Evolutionary conservation across 2,888 invertebrate species (phyloP).

Genomic region (Sesia apiformis): DNA sequence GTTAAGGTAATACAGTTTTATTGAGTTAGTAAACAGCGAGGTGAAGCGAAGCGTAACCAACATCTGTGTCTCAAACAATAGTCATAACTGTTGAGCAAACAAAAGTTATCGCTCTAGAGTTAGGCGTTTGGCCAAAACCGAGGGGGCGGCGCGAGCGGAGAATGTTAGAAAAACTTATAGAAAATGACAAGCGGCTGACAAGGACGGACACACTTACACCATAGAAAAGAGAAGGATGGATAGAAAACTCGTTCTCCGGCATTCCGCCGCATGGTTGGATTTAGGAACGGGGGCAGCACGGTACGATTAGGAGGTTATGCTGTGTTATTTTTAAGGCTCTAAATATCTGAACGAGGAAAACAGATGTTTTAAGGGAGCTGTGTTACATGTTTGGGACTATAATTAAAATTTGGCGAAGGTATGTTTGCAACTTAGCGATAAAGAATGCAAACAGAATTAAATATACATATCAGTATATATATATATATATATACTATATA

Average conservation of each 20-base stretch:
- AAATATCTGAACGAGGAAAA: constrained; percentile 19
- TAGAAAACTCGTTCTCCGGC: constrained; percentile 69
- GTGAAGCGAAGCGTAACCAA: constrained; percentile 56
- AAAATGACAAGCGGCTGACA: constrained; percentile 71
- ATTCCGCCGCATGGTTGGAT: constrained; percentile 72
- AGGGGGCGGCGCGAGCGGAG: constrained; percentile 55
- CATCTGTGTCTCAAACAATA: constrained; percentile 65
- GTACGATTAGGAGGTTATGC: constrained; percentile 69
- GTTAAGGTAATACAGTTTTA: constrained; percentile 46
- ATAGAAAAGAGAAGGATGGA: constrained; percentile 60
- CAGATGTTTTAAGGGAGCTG: neutral
- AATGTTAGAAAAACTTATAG: constrained; percentile 74
- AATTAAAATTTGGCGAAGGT: too few species aligned
- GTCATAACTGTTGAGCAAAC: constrained; percentile 66
- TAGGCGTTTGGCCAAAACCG: constrained; percentile 63
- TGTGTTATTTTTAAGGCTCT: constrained; percentile 61
- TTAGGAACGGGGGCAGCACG: constrained; percentile 73
- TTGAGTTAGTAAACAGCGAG: constrained; percentile 52
- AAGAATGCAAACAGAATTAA: too few species aligned
- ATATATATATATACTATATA: too few species aligned
- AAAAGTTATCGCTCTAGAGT: constrained; percentile 55
- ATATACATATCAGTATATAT: too few species aligned
- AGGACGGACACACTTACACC: constrained; percentile 49
- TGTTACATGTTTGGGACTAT: neutral
- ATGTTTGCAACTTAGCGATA: too few species aligned